Percentiles rank a stretch among this genome's conserved stretches.
Evolutionary conservation across 1,140 invertebrate genomes (phyloP).

Genomic region (Papilio aristodemus): DNA sequence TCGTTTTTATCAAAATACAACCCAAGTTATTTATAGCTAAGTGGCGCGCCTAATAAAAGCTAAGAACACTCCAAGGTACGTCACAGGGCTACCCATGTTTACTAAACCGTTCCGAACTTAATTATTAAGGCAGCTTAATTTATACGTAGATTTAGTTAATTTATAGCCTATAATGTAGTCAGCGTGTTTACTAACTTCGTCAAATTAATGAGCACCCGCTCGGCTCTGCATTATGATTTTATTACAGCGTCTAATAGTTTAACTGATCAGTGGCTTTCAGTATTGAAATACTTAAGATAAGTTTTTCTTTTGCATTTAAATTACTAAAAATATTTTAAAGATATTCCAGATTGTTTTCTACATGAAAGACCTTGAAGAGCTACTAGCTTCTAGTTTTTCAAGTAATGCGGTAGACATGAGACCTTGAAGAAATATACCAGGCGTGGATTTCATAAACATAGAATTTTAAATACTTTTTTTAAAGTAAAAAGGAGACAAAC

Average conservation of each 20-base stretch:
- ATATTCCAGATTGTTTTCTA: no score
- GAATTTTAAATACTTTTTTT: no score
- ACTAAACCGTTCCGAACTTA: slow-evolving; percentile 26
- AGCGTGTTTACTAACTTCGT: slow-evolving; percentile 42
- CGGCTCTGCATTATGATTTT: slow-evolving; percentile 37
- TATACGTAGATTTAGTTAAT: slow-evolving; percentile 34
- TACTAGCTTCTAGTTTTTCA: no score
- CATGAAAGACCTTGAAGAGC: no score
- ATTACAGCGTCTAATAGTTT: slow-evolving; percentile 30
- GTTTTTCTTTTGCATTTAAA: no score
- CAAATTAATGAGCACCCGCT: slow-evolving; percentile 40
- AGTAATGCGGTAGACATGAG: no score
- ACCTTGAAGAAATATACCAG: no score
- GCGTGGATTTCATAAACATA: no score
- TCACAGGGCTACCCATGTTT: slow-evolving; percentile 1
- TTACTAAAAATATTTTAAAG: no score
- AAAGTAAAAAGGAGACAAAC: no score
- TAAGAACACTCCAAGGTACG: background rate
- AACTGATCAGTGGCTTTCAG: slow-evolving; percentile 1
- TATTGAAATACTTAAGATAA: slow-evolving; percentile 9
- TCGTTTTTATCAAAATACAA: background rate
- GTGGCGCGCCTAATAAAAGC: background rate
- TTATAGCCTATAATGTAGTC: slow-evolving; percentile 36
- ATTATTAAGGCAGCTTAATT: slow-evolving; percentile 30
- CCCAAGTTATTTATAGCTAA: background rate